Evolutionary conservation across 2,113 vertebrate genomes (phyloP).

Genomic region (Cyanoramphus novaezelandiae): DNA sequence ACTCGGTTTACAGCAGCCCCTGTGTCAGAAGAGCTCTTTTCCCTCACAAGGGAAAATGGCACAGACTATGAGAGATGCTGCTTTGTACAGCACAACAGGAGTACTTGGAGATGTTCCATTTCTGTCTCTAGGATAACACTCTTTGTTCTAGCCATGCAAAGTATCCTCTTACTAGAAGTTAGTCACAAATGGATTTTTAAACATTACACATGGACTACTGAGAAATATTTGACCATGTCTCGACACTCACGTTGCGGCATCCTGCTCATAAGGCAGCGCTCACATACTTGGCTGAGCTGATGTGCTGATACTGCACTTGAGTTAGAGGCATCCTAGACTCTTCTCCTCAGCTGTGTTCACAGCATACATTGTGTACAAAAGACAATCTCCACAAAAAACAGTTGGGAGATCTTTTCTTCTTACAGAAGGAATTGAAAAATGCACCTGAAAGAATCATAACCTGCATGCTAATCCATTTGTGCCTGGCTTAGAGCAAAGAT

Average conservation of each 20-base stretch:
- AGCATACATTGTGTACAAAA: neutral
- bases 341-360: neutral
- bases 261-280: neutral
- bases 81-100: neutral
- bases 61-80: neutral
- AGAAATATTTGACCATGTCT: neutral
- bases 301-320: neutral
- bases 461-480: neutral
- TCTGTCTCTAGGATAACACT: neutral
- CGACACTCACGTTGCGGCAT: neutral
- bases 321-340: neutral
- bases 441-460: neutral
- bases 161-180: neutral
- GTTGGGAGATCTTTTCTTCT: neutral
- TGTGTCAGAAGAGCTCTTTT: neutral
- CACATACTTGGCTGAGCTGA: neutral
- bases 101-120: neutral
- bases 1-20: neutral
- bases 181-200: slow-evolving; percentile 4
- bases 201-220: neutral
- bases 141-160: neutral
- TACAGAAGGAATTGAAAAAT: neutral
- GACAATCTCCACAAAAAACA: neutral
- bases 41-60: neutral
- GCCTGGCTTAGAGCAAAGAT: neutral